Conservation (phyloP, 2,113 vertebrate species). For the Danio rerio region DNA sequence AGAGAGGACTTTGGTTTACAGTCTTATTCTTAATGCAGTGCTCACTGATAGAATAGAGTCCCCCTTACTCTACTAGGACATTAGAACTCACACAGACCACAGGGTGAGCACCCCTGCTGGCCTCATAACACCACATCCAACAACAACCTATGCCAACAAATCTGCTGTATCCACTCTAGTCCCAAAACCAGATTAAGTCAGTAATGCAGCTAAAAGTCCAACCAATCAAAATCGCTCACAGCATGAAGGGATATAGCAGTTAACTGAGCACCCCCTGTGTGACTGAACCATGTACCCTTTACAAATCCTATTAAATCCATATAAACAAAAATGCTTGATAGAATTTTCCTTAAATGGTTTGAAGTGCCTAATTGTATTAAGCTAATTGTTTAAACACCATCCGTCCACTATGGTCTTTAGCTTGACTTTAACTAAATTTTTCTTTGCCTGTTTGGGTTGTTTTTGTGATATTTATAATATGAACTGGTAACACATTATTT, state of each 20-base stretch:
- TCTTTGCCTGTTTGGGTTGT: not conserved
- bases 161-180: not conserved
- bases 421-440: not conserved
- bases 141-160: no score
- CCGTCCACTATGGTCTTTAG: not conserved
- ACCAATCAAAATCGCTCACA: slow-evolving; percentile 15
- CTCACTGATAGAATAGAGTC: no score
- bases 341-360: not conserved
- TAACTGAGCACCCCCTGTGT: not conserved
- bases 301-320: slow-evolving; percentile 8
- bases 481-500: no score
- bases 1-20: no score
- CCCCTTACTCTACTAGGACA: no score
- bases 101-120: no score
- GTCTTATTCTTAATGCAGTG: no score
- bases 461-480: not conserved
- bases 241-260: slow-evolving; percentile 8
- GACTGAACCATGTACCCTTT: not conserved
- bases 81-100: no score
- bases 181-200: slow-evolving; percentile 19
- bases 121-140: no score
- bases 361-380: no score
- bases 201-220: not conserved
- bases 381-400: slow-evolving; percentile 3
- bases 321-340: not conserved